Evolutionary conservation across 2,797 vertebrate species (phyloP), one percentile per base, ranked within the genome.

Genomic region (Tadarida brasiliensis): DNA sequence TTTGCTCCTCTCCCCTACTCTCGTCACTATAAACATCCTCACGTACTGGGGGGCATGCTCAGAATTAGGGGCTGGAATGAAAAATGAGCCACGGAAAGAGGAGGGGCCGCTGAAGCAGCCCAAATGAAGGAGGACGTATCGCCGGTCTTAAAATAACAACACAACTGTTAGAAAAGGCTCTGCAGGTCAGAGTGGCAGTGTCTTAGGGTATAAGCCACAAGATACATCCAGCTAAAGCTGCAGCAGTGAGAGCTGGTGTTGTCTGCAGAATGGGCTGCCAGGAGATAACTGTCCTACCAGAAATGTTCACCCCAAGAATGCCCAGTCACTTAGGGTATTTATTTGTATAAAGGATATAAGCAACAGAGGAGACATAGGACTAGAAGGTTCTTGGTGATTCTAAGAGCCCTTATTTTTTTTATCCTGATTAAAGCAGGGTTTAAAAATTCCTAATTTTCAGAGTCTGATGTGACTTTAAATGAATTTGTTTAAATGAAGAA

Each of bases 401-500:
- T 89, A 77, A 73, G 15, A 94, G 49, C 3, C 14, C 33, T 30
- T 49, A 61, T 87, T 87, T 96, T 44, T 90, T n/a, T 73, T 11
- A 95, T 80, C 4, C 22, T 65, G 26, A 86, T 88, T 90, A 93
- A 63, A 85, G 57, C 11, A 81, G 22, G 3, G 7, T 30, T 95
- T 77, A 73, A 84, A 63, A 3, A 80, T 85, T 83, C 28, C 35
- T 67, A 77, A 61, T 24, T 67, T 89, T 89, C 47, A n/a, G 35
- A 73, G 30, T 30, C 67, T 26, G 63, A 2, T 56, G 4, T 94
- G 63, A 95, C 54, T 95, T 97, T 73, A 92, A 89, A 59, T 80
- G 1, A 57, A 49, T 51, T 59, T 7, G 20, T 86, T 89, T 68
- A 87, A 94, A 73, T 90, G 19, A 94, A 87, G 39, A 26, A 70